Conservation (phyloP, 2,113 vertebrate genomes). For the Corythornis cristatus region DNA sequence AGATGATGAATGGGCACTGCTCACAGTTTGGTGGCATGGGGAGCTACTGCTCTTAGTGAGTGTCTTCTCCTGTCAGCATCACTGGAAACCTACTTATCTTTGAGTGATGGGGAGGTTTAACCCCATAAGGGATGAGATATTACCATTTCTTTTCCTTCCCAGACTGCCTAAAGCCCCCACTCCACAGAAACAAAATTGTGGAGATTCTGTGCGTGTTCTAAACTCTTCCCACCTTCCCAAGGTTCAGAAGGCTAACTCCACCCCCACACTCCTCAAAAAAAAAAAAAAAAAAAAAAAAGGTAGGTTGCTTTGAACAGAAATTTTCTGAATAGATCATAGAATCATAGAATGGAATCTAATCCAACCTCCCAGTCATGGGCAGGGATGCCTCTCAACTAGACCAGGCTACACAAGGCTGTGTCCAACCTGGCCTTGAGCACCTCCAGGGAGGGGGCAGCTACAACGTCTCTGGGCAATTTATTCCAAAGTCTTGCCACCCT, state of each 20-base stretch:
- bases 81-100: neutral
- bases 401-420: too few relatives aligned
- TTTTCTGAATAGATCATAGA: neutral
- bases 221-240: neutral
- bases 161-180: neutral
- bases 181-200: neutral
- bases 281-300: neutral
- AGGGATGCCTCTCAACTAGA: too few relatives aligned
- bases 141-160: neutral
- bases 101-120: neutral
- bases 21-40: rapidly evolving
- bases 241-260: neutral
- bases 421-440: too few relatives aligned
- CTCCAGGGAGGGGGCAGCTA: too few relatives aligned
- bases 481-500: too few relatives aligned
- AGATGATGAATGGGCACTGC: neutral
- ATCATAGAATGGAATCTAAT: too few relatives aligned
- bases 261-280: too few relatives aligned
- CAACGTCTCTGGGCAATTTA: too few relatives aligned
- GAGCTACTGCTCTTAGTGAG: neutral
- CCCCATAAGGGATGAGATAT: neutral
- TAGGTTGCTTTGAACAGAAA: neutral
- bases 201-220: neutral
- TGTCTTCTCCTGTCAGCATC: neutral
- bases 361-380: too few relatives aligned